Evolutionary conservation across 1,140 invertebrate species (phyloP), one percentile per base, ranked within the genome.

Genomic region (Zophobas atratus): DNA sequence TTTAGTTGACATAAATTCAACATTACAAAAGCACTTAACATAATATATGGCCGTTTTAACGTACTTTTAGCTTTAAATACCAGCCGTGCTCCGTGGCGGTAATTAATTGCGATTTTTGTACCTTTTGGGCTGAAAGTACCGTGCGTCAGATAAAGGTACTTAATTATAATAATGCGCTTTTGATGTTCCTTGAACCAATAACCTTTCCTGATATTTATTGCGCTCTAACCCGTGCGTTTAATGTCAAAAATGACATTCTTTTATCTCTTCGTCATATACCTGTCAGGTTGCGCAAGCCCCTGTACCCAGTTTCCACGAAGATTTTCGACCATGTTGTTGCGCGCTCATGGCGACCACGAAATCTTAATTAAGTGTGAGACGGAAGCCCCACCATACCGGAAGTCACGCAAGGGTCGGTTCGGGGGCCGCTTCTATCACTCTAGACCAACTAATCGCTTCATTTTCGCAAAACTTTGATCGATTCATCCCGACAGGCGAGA

Each of bases 11-110:
- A 67, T 67, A 67, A 67, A 67, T 67, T 67, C 60, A 67, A 41
- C 60, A 67, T 67, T 67, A 67, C 60, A 67, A 67, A 67, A 67
- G 60, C 60, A 67, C 60, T 67, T 67, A 67, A 67, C 38, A 33
- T 67, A 67, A 67, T 67, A 67, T 67, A 67, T 67, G n/a, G 39
- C 60, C 60, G 60, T 67, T 67, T 43, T 51, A n/a, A 51, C 6
- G 49, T 20, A 51, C 49, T 51, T 20, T 67, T 67, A 67, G 56
- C 56, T 60, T 60, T 60, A 60, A 60, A 60, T 60, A 67, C 60
- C 60, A 33, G n/a, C 39, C 60, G 60, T 67, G 36, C 32, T 67
- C 49, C 49, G 3, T 20, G 49, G 39, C 6, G n/a, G 38, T 67
- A 67, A 67, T 67, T 67, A 67, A 67, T 67, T 20, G 60, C 60